Base-by-base conservation (phyloP, 2,113 vertebrate genomes). In the Anseranas semipalmata region DNA sequence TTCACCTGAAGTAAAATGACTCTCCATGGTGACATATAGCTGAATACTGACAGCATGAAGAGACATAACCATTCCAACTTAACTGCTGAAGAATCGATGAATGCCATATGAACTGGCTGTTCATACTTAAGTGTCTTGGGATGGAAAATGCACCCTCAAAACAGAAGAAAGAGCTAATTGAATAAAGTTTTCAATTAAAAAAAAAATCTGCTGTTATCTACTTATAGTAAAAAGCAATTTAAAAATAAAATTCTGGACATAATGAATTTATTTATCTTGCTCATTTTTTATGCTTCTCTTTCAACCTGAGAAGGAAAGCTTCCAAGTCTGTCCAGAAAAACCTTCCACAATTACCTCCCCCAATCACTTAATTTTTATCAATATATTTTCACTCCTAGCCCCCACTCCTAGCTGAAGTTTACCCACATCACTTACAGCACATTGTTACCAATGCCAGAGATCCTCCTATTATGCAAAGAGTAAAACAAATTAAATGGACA, bases 1-100 rank as follows among this genome's bases (percentile, higher is more conserved):
- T 81, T 93, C 80, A 79, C 53, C 76, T 70, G 56, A 89, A n/a
- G 56, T 70, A 85, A 81, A 97, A 90, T 37, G 2, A 50, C 52
- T 94, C 75, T 90, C 86, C 83, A 39, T 76, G 76, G 80, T 79
- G 88, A 87, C 73, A 45, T 72, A 78, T 24, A 73, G 46, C 79
- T 77, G 66, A 73, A 79, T 85, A 89, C 89, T 62, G 83, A 79
- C 73, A 85, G 32, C 39, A 37, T 72, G 60, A 85, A 92, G 68
- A 88, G 68, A 84, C 12, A 66, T 63, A 58, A 6, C 3, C 8
- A 35, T 91, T 96, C 90, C 86, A 80, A 8, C 50, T 80, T 76
- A 88, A 68, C 41, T 90, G 41, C 67, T 80, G 60, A 93, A 62
- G 81, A 62, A 90, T 45, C 17, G 2, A 45, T 62, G 45, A 92